Evolutionary conservation across 2,797 vertebrate species (phyloP).

Genomic region (Enteromius thamalakanensis): DNA sequence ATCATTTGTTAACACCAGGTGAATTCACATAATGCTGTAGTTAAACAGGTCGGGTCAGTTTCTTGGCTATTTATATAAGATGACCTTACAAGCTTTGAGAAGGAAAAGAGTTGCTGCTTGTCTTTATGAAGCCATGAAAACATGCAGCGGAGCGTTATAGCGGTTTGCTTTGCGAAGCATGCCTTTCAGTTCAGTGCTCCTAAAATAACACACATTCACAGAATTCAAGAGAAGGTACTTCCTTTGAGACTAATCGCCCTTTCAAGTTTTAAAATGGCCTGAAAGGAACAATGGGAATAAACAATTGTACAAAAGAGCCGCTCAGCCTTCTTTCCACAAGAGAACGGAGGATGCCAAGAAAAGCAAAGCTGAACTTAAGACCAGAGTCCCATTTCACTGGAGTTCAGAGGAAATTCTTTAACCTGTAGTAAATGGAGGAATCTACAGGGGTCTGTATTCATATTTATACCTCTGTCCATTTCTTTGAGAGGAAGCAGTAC

Average conservation of each 20-base stretch:
- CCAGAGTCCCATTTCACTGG: slow-evolving; percentile 23
- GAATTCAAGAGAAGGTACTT: slow-evolving; percentile 13
- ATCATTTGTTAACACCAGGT: slow-evolving; percentile 4
- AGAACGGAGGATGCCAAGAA: slow-evolving; percentile 29
- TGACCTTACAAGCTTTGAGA: slow-evolving; percentile 15
- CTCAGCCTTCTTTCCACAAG: slow-evolving; percentile 21
- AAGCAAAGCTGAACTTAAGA: slow-evolving; percentile 27
- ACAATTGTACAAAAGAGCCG: slow-evolving; percentile 1
- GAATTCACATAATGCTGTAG: slow-evolving; percentile 10
- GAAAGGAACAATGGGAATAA: slow-evolving; percentile 15
- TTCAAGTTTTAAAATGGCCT: slow-evolving; percentile 26
- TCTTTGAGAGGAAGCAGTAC: background rate
- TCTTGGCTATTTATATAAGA: background rate
- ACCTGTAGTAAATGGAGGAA: slow-evolving; percentile 5
- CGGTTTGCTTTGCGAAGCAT: background rate
- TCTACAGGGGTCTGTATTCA: background rate
- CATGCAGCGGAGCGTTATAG: background rate
- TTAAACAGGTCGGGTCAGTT: slow-evolving; percentile 17
- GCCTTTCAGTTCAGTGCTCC: background rate
- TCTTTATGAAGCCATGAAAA: background rate
- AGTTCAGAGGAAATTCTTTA: slow-evolving; percentile 3
- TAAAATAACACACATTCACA: slow-evolving; percentile 2
- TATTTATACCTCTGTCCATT: background rate
- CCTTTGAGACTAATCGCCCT: background rate
- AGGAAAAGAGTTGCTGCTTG: background rate